phyloP scores from a whole-genome alignment of 2,113 vertebrate species.

The Microcebus murinus region DNA sequence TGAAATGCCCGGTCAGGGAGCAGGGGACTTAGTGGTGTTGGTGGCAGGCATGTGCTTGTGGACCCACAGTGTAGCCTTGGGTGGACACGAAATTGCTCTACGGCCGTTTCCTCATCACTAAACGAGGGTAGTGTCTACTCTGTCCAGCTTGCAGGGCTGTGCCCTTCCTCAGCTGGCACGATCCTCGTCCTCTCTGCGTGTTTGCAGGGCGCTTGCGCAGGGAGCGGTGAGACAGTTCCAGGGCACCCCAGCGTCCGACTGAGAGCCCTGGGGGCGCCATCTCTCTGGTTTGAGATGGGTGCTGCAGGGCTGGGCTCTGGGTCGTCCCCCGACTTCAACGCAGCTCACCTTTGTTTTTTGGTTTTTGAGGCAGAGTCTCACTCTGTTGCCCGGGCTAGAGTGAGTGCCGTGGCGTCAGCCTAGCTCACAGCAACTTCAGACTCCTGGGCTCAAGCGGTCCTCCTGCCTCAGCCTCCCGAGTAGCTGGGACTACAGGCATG shows the following conservation, averaged over 20 bases:
- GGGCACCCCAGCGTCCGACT: background rate
- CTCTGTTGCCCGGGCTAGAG: no score
- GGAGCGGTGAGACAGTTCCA: background rate
- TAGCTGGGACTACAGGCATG: no score
- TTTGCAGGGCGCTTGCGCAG: background rate
- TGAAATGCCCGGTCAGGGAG: background rate
- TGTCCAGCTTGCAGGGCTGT: background rate
- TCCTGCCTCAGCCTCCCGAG: no score
- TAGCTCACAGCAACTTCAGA: no score
- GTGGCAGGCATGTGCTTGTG: background rate
- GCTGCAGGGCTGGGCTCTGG: background rate
- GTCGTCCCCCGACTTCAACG: background rate
- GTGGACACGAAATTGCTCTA: background rate
- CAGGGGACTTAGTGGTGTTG: fast-evolving
- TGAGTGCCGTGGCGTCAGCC: no score
- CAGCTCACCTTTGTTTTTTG: background rate
- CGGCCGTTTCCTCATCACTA: background rate
- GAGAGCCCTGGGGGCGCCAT: background rate
- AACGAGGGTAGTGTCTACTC: background rate
- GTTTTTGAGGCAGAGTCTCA: no score
- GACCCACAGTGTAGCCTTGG: background rate
- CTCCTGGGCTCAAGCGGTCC: no score
- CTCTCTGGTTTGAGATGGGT: background rate
- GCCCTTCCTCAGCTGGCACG: background rate
- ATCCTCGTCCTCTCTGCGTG: fast-evolving